phyloP scores from a whole-genome alignment of 2,113 vertebrate species.

The Macaca fascicularis region DNA sequence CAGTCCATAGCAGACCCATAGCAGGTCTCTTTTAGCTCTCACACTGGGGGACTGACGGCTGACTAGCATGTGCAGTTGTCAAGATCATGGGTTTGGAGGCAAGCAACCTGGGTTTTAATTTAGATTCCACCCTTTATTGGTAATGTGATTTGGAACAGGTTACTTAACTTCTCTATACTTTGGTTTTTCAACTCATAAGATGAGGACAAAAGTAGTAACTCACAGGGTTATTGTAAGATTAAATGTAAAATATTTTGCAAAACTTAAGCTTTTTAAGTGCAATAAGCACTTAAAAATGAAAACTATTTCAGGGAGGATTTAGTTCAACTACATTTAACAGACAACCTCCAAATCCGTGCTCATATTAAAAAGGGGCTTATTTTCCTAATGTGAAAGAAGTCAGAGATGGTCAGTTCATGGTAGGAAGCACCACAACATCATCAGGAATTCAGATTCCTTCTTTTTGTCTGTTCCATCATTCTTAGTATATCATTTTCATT shows the following conservation, averaged over 20 bases:
- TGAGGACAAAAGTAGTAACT: neutral
- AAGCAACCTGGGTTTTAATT: neutral
- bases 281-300: neutral
- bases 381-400: neutral
- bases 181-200: slow-evolving; percentile 5
- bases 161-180: neutral
- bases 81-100: neutral
- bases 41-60: neutral
- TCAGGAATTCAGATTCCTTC: neutral
- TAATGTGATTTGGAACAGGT: neutral
- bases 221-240: neutral
- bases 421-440: neutral
- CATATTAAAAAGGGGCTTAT: neutral
- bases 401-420: neutral
- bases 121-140: neutral
- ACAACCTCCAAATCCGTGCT: neutral
- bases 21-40: neutral
- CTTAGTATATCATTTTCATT: neutral
- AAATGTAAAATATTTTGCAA: neutral
- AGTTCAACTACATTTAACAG: neutral
- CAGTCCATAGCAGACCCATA: no score
- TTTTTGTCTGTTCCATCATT: neutral
- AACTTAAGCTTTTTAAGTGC: no score
- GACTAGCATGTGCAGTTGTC: neutral
- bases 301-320: neutral